These are phyloP conservation scores for Euthynnus affinis DNA, from an alignment of 2,797 vertebrate species.

Conservation along the genomic window DNA sequence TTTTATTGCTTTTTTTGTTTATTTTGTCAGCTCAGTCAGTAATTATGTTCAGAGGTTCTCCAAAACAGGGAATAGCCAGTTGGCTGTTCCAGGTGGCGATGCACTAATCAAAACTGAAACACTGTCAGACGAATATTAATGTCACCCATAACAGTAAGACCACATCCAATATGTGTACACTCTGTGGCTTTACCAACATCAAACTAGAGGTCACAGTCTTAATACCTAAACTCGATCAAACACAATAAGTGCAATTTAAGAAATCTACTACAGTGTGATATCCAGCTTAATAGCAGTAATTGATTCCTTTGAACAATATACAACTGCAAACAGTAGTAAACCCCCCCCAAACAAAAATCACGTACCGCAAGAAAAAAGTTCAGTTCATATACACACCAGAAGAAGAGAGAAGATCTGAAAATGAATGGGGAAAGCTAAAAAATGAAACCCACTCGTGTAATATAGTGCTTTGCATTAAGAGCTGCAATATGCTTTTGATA, in stretches of 20 bases:
- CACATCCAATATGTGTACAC: neutral
- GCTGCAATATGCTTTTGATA: constrained; percentile 33
- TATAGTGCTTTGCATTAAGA: constrained; percentile 28
- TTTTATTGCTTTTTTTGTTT: neutral
- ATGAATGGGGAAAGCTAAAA: neutral
- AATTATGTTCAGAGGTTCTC: neutral
- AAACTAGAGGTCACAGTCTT: neutral
- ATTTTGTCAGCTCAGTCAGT: neutral
- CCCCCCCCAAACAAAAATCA: neutral
- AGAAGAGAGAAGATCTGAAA: neutral
- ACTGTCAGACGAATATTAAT: constrained; percentile 22
- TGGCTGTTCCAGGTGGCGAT: neutral
- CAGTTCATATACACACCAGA: neutral
- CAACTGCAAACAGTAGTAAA: neutral
- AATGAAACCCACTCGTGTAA: constrained; percentile 21
- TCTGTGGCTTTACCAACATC: neutral
- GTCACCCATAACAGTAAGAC: neutral
- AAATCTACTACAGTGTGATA: neutral
- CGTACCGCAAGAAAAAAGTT: neutral
- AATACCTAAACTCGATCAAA: constrained; percentile 1
- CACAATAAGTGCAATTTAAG: neutral
- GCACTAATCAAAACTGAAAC: constrained; percentile 12
- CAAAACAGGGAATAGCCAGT: constrained; percentile 10
- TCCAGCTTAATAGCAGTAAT: neutral
- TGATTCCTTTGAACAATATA: neutral